Evolutionary conservation across 2,888 invertebrate genomes (phyloP), one percentile per base, ranked within the genome.

Genomic region (Chirona hameri): DNA sequence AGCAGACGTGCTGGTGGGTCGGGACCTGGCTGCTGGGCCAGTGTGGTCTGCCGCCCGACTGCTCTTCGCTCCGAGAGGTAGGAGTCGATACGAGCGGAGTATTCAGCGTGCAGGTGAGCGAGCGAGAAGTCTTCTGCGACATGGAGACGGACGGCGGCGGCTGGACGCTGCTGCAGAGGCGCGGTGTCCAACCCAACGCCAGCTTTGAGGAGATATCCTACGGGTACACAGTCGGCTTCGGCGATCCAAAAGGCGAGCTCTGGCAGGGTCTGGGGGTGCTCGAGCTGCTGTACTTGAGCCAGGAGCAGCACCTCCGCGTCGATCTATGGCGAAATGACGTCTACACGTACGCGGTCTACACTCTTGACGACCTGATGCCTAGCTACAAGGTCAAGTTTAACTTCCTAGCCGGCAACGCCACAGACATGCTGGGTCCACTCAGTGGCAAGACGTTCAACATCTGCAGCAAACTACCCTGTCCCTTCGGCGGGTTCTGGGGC

Each of bases 91-190:
- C 9, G 27, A 65, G 65, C 65, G 27, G 65, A 1, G 65, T 27
- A 7, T 27, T n/a, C 27, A 27, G 10, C n/a, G n/a, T 65, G 27
- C n/a, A 10, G 65, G 9, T 7, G 10, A 12, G 27, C n/a, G n/a
- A 65, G n/a, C 12, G 24, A 7, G n/a, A 3, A 3, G 65, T 82
- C n/a, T 82, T 12, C 81, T 82, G 82, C 48, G 82, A 82, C 29
- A 82, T 82, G 82, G 65, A 14, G n/a, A 81, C 27, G 24, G 52
- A 79, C 60, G 82, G 79, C 27, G 82, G 76, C 31, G 82, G 83
- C 31, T 83, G 83, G 83, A 83, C 83, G 27, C 48, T 83, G 24
- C 48, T 83, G 27, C 83, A 83, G 79, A 52, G 65, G n/a, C 65
- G 65, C 27, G 10, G 65, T 7, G 10, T 10, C 27, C n/a, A n/a